Base-by-base conservation (phyloP, 2,888 invertebrate genomes). In the Griposia aprilina region DNA sequence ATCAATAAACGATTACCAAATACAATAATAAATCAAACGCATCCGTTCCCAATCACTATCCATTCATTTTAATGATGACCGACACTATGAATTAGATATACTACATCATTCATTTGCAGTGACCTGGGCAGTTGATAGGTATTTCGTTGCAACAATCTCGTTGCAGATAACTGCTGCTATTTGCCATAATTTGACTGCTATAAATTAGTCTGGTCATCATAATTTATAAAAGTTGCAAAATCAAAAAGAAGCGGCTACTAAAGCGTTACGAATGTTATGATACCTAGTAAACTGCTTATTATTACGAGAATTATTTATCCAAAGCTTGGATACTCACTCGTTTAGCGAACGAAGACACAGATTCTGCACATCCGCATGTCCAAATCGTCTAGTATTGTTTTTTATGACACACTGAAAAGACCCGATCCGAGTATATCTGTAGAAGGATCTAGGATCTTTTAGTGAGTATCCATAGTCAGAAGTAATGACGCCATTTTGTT, bases 41-140 rank as follows among this genome's bases (percentile, higher is more conserved):
- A 83, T 82, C 73, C 60, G 82, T 60, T 74, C 60, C 41, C 68
- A 75, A 20, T 52, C 55, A 67, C 66, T 66, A 48, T 78, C 41
- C 50, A 72, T 83, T 83, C 69, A 86, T 75, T 75, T 74, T 73
- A 84, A 86, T 83, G 80, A 84, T 70, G 69, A 75, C 75, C 67
- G 20, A 63, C 52, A 66, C 15, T 52, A 48, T 30, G 45, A 72
- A 86, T 86, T 70, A 70, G 62, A 73, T 52, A 63, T 26, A 62
- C 48, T 62, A 15, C 66, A 84, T 86, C 52, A 78, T 78, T 83
- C 36, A 84, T 65, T 73, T 72, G 52, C 67, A 77, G 36, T 86
- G 86, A 79, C 87, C 84, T 79, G 82, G 71, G 82, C 15, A n/a
- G 78, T 52, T 52, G 65, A 67, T 67, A 60, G 36, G 60, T 67